Base-by-base conservation (phyloP, 2,797 vertebrate species). In the Sciaenops ocellatus region DNA sequence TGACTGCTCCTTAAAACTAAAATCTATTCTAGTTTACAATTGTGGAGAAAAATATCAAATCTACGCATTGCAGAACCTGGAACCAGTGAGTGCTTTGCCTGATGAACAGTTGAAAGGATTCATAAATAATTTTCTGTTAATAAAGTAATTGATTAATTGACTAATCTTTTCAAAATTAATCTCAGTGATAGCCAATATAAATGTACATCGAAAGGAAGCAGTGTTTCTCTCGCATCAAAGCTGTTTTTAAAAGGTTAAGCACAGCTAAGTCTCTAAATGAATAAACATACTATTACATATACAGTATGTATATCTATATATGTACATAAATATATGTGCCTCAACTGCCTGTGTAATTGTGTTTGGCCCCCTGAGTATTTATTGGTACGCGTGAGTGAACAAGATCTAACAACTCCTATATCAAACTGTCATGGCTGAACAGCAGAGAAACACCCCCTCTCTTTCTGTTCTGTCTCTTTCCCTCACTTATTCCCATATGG, bases 401-500 rank as follows among this genome's bases (percentile, higher is more conserved):
- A 82, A 22, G 55, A 69, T 76, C 47, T 55, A 69, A 80, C 20
- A 47, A 38, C 56, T 79, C 66, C 48, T 65, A 11, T 50, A 76
- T 75, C 54, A 73, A 86, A 72, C 54, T 47, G 69, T 55, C 69
- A 47, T 68, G 16, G 11, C 30, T 70, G 30, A 84, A 54, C 42
- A 47, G 67, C n/a, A 68, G 50, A 78, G 60, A 54, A 75, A 30
- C 62, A 16, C 34, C 20, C 48, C 13, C 17, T 17, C 51, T 72
- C 47, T 24, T 30, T 56, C 57, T 75, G 60, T 1, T 69, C 54
- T 5, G 11, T 44, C 67, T 77, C 18, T 48, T 26, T 51, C 26
- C 28, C 30, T 51, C 17, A 12, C 28, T 79, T 55, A 75, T 77
- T 87, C 83, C 82, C 72, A 62, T 46, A 44, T 57, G 83, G 44